Conservation (phyloP, 2,113 vertebrate genomes). For the Paracanthobrama guichenoti region DNA sequence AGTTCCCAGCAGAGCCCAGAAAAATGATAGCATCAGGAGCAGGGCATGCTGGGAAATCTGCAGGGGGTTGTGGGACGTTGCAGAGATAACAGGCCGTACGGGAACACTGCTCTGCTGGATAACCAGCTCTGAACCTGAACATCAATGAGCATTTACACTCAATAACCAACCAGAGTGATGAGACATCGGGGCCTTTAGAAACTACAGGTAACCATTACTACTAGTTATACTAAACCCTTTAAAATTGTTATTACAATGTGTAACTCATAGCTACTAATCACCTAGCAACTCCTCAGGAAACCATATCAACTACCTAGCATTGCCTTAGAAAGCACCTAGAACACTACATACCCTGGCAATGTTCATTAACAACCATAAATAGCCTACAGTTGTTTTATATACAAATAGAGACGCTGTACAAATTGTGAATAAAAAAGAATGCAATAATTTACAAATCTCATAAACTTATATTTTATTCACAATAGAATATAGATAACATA, state of each 20-base stretch:
- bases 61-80: neutral
- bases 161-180: too few relatives aligned
- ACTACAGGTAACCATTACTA: neutral
- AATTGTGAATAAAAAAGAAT: too few relatives aligned
- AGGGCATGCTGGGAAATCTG: conserved; percentile 30
- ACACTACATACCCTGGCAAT: neutral
- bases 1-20: conserved; percentile 21
- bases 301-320: neutral
- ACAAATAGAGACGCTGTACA: too few relatives aligned
- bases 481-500: too few relatives aligned
- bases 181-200: neutral
- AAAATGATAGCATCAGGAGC: conserved; percentile 9
- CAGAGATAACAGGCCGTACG: neutral
- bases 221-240: neutral
- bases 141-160: neutral
- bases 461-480: too few relatives aligned
- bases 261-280: neutral
- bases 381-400: too few relatives aligned
- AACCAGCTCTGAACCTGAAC: neutral
- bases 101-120: neutral
- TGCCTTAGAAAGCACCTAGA: neutral
- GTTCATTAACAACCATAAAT: too few relatives aligned
- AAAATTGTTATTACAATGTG: neutral
- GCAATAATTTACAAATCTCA: too few relatives aligned
- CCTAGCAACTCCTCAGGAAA: neutral